Conservation (phyloP, 2,888 invertebrate species). For the Eulithis prunata region DNA sequence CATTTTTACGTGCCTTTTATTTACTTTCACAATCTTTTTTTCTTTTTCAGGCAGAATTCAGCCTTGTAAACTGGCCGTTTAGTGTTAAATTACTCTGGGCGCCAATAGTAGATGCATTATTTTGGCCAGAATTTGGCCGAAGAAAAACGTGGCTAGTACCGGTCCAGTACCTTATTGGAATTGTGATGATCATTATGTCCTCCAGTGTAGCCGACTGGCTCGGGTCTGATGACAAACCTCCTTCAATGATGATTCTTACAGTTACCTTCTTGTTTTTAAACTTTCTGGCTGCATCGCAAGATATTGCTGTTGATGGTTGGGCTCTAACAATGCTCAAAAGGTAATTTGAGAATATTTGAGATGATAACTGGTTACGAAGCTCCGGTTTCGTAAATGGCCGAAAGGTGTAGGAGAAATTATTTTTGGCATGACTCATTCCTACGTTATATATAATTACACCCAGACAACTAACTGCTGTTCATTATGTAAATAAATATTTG, state of each 20-base stretch:
- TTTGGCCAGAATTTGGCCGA: slow-evolving; percentile 92
- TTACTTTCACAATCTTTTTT: slow-evolving; percentile 5
- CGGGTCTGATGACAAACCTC: slow-evolving; percentile 85
- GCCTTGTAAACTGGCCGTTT: slow-evolving; percentile 97
- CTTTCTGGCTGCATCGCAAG: slow-evolving; percentile 99
- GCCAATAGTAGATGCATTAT: slow-evolving; percentile 97
- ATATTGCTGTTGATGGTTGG: slow-evolving; percentile 99
- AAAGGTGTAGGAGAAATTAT: no score
- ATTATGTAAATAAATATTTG: no score
- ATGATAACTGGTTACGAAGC: no score
- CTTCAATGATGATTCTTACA: slow-evolving; percentile 92
- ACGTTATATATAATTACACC: no score
- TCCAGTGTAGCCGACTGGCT: slow-evolving; percentile 90
- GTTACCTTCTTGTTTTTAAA: slow-evolving; percentile 95
- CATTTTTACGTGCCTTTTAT: background rate
- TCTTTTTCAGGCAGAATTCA: slow-evolving; percentile 91
- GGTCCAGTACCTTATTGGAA: slow-evolving; percentile 94
- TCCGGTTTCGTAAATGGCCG: no score
- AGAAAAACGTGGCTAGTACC: slow-evolving; percentile 98
- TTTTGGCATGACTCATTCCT: no score
- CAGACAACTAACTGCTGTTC: no score
- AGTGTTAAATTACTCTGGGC: slow-evolving; percentile 98
- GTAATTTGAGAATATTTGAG: slow-evolving; percentile 62
- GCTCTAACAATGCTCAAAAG: slow-evolving; percentile 99
- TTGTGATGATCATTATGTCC: slow-evolving; percentile 95